Conservation (phyloP, 1,140 invertebrate genomes). For the Drosophila obscura region DNA sequence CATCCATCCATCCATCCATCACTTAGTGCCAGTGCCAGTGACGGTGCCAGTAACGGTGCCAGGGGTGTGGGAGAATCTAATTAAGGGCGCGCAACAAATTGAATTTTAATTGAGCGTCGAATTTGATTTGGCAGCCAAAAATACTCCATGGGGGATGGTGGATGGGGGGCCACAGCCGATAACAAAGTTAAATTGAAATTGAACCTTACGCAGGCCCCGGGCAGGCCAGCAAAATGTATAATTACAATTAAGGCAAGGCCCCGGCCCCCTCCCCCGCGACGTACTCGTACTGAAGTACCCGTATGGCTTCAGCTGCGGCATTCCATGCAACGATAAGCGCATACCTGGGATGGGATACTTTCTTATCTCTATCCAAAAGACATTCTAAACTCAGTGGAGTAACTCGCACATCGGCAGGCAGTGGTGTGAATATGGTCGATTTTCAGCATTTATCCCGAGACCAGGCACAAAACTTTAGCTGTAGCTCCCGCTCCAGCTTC, state of each 20-base stretch:
- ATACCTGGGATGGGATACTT: no score
- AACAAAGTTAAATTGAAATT: conserved; percentile 58
- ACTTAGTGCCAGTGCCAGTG: background rate
- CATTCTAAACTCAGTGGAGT: no score
- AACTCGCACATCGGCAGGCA: no score
- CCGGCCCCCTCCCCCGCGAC: no score
- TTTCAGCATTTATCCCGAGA: no score
- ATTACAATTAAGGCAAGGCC: conserved; percentile 8
- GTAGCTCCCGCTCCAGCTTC: background rate
- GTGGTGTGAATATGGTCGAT: no score
- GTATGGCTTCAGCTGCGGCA: no score
- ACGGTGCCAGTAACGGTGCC: no score
- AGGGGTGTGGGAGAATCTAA: conserved; percentile 53
- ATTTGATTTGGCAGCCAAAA: conserved; percentile 69
- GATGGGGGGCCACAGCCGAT: conserved; percentile 25
- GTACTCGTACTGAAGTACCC: no score
- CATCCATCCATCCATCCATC: background rate
- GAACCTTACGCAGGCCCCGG: conserved; percentile 27
- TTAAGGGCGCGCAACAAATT: conserved; percentile 77
- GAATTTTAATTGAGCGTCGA: conserved; percentile 81
- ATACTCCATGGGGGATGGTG: conserved; percentile 3
- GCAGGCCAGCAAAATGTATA: conserved; percentile 22
- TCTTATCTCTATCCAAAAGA: no score
- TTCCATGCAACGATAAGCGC: no score
- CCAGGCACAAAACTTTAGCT: background rate